Evolutionary conservation across 2,888 invertebrate genomes (phyloP).

Genomic region (Oscheius onirici): DNA sequence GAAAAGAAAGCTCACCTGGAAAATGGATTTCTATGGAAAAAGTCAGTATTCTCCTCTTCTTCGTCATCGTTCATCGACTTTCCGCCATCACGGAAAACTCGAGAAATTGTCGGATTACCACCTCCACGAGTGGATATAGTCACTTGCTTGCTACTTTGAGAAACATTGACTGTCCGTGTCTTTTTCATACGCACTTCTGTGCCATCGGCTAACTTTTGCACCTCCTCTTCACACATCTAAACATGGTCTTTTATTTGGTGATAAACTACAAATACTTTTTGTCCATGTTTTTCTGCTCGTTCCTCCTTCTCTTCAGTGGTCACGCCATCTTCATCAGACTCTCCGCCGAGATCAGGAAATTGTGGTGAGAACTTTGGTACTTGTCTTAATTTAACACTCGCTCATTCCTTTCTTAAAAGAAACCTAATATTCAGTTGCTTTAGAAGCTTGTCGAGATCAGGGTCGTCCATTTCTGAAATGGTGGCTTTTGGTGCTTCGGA

Average conservation of each 20-base stretch:
- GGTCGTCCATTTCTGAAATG: slow-evolving; percentile 43
- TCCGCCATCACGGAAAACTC: slow-evolving; percentile 55
- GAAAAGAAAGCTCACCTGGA: slow-evolving; percentile 24
- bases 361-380: slow-evolving; percentile 63
- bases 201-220: slow-evolving; percentile 63
- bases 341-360: slow-evolving; percentile 58
- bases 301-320: slow-evolving; percentile 65
- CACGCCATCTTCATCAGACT: slow-evolving; percentile 64
- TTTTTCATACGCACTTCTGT: slow-evolving; percentile 63
- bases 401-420: background rate
- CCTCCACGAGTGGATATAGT: slow-evolving; percentile 62
- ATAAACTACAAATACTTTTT: slow-evolving; percentile 45
- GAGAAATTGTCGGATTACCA: slow-evolving; percentile 53
- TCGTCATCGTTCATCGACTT: slow-evolving; percentile 58
- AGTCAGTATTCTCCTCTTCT: slow-evolving; percentile 57
- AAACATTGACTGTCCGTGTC: slow-evolving; percentile 62
- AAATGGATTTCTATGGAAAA: slow-evolving; percentile 44
- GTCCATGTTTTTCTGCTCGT: slow-evolving; percentile 65
- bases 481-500: slow-evolving; percentile 30
- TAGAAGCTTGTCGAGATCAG: slow-evolving; percentile 58
- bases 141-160: slow-evolving; percentile 63
- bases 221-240: slow-evolving; percentile 64
- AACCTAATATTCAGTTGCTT: slow-evolving; percentile 58
- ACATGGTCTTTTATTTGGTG: slow-evolving; percentile 1
- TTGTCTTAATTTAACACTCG: slow-evolving; percentile 50